Evolutionary conservation across 2,113 vertebrate genomes (phyloP), one percentile per base, ranked within the genome.

Genomic region (Accipiter cooperii): DNA sequence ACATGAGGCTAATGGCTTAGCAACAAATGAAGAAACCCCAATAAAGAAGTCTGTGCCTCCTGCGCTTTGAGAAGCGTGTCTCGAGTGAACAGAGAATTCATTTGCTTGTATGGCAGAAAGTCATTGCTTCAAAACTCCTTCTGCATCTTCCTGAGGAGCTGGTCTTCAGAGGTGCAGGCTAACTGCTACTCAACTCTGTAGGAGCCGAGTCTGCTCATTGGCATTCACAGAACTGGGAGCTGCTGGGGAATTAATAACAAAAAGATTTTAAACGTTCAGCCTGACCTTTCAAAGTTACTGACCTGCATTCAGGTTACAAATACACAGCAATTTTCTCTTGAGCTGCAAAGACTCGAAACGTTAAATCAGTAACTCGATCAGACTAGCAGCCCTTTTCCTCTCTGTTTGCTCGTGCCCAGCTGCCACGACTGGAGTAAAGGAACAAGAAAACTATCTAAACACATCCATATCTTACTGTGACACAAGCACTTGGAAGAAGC

Each of bases 401-500:
- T 75, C 58, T 47, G 21, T 63, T 96, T n/a, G 5, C 47, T 70
- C 0, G 0, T 91, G 81, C 49, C 55, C 81, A 89, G 69, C 89
- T 96, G 78, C 90, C 92, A 71, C 71, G 65, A 65, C 93, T 94
- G 92, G 61, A 94, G 68, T 85, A 73, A 96, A 97, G 95, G 95
- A 95, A 84, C 22, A 80, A 86, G 89, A 70, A 93, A 97, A 64
- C 69, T 54, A 87, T 96, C 93, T 96, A 96, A 97, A 91, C 87
- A 83, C 89, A 87, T 60, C 68, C 75, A 14, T 68, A 84, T 93
- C 97, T 97, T 95, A 88, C 79, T 96, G 89, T 96, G 90, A 96
- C 95, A 89, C 80, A 89, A 79, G 84, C 79, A 94, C 87, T 97
- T 97, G 93, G 97, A 97, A 96, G 82, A 92, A 97, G 73, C 92